phyloP scores from a whole-genome alignment of 2,797 vertebrate genomes.

The Podarcis siculus region DNA sequence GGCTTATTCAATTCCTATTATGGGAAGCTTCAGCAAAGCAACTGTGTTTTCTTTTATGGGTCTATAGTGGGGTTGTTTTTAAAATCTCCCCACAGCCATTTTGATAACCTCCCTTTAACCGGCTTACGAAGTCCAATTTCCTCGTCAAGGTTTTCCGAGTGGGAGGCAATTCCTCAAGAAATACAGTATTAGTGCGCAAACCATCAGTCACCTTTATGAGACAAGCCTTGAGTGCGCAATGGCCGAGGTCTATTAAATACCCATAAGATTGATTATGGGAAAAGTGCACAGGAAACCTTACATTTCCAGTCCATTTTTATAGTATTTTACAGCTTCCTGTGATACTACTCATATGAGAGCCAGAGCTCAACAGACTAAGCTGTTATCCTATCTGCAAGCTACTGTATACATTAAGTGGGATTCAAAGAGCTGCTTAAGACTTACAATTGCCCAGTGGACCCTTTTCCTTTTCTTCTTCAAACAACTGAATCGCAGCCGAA shows the following conservation, averaged over 20 bases:
- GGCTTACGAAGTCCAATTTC: constrained; percentile 74
- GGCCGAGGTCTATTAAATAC: constrained; percentile 69
- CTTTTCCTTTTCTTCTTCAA: not conserved
- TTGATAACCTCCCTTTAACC: constrained; percentile 62
- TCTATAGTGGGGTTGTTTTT: constrained; percentile 52
- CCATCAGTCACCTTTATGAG: constrained; percentile 68
- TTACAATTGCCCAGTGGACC: not conserved
- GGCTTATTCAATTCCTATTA: constrained; percentile 52
- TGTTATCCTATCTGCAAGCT: not conserved
- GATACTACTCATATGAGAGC: not conserved
- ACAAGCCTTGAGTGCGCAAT: constrained; percentile 67
- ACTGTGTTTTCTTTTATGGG: constrained; percentile 58
- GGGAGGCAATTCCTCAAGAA: constrained; percentile 67
- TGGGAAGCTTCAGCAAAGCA: constrained; percentile 35
- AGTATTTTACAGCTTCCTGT: constrained; percentile 51
- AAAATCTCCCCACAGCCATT: constrained; percentile 56
- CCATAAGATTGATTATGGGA: constrained; percentile 66
- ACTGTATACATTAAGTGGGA: not conserved
- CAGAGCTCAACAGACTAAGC: not conserved
- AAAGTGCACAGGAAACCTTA: constrained; percentile 59
- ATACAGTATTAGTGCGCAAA: constrained; percentile 46
- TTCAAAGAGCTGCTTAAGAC: not conserved
- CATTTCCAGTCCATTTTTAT: constrained; percentile 49
- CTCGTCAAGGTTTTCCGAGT: constrained; percentile 72
- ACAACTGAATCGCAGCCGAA: not conserved